phyloP scores from a whole-genome alignment of 2,797 vertebrate species.

The Dipus sagitta region DNA sequence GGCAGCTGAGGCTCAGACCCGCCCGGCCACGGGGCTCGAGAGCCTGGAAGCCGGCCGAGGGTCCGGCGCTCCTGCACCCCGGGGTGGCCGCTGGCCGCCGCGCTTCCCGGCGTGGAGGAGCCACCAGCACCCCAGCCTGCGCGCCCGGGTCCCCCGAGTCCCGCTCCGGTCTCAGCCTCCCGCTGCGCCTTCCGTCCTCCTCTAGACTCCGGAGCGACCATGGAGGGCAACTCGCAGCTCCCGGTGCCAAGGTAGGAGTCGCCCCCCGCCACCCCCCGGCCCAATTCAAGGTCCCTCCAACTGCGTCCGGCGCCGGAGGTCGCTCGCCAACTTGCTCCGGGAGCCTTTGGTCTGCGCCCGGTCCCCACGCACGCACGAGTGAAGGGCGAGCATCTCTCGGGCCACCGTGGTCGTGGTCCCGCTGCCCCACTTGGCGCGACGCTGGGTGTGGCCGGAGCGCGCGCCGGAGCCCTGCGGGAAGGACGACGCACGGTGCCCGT shows the following conservation, averaged over 20 bases:
- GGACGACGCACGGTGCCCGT: background rate
- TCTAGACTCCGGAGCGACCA: background rate
- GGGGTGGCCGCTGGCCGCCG: background rate
- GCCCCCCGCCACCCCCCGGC: rapidly evolving
- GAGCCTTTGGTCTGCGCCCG: background rate
- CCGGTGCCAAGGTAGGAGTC: constrained; percentile 67
- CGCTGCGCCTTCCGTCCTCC: background rate
- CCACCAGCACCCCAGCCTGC: background rate
- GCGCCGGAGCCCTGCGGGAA: rapidly evolving
- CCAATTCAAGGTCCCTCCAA: background rate
- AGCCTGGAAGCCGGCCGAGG: background rate
- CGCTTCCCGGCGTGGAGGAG: constrained; percentile 11
- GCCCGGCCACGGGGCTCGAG: background rate
- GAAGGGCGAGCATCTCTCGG: background rate
- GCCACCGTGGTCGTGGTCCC: background rate
- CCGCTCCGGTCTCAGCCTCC: background rate
- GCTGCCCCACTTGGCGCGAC: rapidly evolving
- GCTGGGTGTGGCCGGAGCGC: constrained; percentile 47
- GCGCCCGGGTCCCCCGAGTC: background rate
- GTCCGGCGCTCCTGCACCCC: background rate
- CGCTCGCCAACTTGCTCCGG: background rate
- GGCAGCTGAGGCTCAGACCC: too few species aligned
- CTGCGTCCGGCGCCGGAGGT: background rate
- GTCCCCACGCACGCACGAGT: rapidly evolving
- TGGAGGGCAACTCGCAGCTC: constrained; percentile 75